phyloP scores from a whole-genome alignment of 2,888 invertebrate genomes.

The Melieria omissa region DNA sequence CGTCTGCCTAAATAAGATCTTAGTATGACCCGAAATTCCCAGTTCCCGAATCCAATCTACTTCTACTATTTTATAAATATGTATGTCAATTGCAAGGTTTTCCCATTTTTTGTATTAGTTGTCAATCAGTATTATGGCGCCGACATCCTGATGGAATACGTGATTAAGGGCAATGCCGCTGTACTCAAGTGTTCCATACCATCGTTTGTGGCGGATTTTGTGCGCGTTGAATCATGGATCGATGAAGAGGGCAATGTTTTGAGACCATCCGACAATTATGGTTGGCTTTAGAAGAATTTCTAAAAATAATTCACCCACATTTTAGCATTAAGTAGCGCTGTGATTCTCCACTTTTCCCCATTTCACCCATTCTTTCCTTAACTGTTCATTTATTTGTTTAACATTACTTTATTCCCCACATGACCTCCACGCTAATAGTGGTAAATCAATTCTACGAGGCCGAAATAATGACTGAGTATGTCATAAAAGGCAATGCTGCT shows the following conservation, averaged over 20 bases:
- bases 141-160: constrained; percentile 79
- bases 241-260: constrained; percentile 73
- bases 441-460: constrained; percentile 79
- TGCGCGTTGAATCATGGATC: constrained; percentile 77
- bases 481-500: constrained; percentile 78
- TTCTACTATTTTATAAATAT: constrained; percentile 15
- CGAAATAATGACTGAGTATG: constrained; percentile 79
- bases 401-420: neutral
- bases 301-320: neutral
- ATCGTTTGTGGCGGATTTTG: constrained; percentile 80
- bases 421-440: constrained; percentile 67
- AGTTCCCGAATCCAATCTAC: constrained; percentile 3
- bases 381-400: constrained; percentile 19
- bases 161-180: constrained; percentile 78
- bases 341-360: constrained; percentile 2
- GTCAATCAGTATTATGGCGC: constrained; percentile 79
- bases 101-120: constrained; percentile 67
- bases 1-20: neutral
- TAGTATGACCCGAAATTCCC: neutral
- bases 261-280: constrained; percentile 68
- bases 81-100: constrained; percentile 7
- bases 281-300: constrained; percentile 54
- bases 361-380: constrained; percentile 12
- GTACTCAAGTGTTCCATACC: constrained; percentile 80
- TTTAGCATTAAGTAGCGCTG: constrained; percentile 19